Evolutionary conservation across 1,140 invertebrate genomes (phyloP).

Genomic region (Zaprionus nigranus): DNA sequence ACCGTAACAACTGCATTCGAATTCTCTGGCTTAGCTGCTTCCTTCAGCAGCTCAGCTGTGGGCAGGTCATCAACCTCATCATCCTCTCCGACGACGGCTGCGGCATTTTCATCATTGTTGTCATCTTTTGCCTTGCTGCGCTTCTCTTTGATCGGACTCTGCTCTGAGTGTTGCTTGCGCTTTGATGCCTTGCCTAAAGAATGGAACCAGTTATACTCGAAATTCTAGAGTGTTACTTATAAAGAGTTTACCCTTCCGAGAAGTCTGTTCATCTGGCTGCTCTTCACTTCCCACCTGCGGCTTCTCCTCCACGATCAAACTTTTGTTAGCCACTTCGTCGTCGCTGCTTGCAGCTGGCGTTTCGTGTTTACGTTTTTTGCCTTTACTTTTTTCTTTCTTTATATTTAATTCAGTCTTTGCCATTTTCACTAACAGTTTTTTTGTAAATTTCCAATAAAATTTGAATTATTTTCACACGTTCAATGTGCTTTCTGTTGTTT

Average conservation of each 20-base stretch:
- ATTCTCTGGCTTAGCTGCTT: constrained; percentile 77
- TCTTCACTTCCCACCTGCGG: constrained; percentile 19
- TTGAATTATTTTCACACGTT: constrained; percentile 27
- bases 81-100: constrained; percentile 32
- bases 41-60: constrained; percentile 61
- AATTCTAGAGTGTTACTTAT: background rate
- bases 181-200: constrained; percentile 47
- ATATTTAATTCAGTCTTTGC: constrained; percentile 62
- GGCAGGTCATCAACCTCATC: constrained; percentile 51
- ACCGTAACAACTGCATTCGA: constrained; percentile 69
- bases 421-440: constrained; percentile 41
- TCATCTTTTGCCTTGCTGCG: constrained; percentile 44
- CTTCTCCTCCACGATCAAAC: constrained; percentile 62
- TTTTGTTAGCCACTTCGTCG: constrained; percentile 74
- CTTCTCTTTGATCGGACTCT: constrained; percentile 37
- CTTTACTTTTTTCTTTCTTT: constrained; percentile 63
- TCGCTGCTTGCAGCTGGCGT: constrained; percentile 34
- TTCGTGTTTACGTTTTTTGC: constrained; percentile 73
- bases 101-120: constrained; percentile 9
- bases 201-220: background rate
- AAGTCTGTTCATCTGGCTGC: constrained; percentile 6
- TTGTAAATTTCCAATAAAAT: constrained; percentile 1
- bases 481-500: constrained; percentile 45
- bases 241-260: constrained; percentile 12
- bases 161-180: constrained; percentile 42